Evolutionary conservation across 37 sponge, comb jelly and placozoan genomes (phyloP).

Genomic region (Chondrosia reniformis): DNA sequence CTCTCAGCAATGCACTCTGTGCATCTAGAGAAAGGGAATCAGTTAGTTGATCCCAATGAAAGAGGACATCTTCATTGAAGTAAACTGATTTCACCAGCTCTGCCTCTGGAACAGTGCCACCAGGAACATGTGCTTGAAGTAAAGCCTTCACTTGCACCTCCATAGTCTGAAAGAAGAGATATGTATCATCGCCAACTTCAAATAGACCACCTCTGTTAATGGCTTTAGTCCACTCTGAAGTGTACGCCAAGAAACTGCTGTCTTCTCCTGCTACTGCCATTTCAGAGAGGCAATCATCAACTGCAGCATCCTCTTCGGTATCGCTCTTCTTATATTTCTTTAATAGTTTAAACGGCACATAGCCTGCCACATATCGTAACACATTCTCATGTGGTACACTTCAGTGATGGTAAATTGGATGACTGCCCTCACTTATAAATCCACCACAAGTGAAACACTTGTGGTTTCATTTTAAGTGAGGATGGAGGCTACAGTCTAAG

Average conservation of each 20-base stretch:
- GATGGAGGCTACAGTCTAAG: too few species aligned
- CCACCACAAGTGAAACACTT: too few species aligned
- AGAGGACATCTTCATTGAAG: constrained; percentile 17
- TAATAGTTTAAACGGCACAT: constrained; percentile 13
- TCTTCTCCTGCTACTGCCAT: constrained; percentile 19
- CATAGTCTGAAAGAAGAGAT: constrained; percentile 9
- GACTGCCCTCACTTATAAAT: too few species aligned
- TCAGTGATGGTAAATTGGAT: too few species aligned
- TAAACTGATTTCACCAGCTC: background rate
- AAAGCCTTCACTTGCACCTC: constrained; percentile 13
- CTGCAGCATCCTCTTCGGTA: constrained; percentile 8
- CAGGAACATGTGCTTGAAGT: background rate
- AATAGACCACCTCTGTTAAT: constrained; percentile 17
- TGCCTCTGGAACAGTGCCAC: constrained; percentile 19
- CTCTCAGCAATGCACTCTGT: constrained; percentile 15
- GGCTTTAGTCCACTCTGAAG: constrained; percentile 5
- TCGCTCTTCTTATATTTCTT: background rate
- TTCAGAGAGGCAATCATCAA: constrained; percentile 16
- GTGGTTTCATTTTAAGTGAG: too few species aligned
- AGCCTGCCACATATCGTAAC: constrained; percentile 7
- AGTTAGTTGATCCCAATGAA: constrained; percentile 21
- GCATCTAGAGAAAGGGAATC: constrained; percentile 12
- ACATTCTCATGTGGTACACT: constrained; percentile 26
- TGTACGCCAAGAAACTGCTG: constrained; percentile 18
- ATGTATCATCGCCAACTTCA: constrained; percentile 11